These are phyloP conservation scores for Seriola rivoliana DNA, from an alignment of 2,113 vertebrate genomes.

Conservation along the genomic window DNA sequence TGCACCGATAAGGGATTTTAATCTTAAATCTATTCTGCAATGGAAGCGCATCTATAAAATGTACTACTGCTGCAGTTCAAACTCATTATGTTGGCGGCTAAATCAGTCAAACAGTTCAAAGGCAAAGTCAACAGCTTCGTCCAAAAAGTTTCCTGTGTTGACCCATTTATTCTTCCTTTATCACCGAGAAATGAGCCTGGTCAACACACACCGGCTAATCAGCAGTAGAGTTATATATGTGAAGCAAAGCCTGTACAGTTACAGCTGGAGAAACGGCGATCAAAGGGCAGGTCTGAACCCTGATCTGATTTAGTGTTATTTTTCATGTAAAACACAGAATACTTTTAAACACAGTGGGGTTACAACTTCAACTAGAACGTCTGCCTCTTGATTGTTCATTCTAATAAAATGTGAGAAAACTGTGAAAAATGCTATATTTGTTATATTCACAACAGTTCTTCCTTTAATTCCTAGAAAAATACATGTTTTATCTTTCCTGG, in stretches of 20 bases:
- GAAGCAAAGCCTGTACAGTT: slow-evolving; percentile 5
- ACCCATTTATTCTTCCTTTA: slow-evolving; percentile 37
- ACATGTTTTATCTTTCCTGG: slow-evolving; percentile 26
- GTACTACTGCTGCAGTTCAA: neutral
- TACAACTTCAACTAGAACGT: neutral
- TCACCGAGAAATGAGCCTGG: neutral
- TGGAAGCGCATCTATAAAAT: neutral
- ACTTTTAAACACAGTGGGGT: neutral
- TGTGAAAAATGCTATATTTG: neutral
- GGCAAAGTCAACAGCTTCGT: slow-evolving; percentile 43
- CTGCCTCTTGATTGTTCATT: neutral
- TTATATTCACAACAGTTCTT: neutral
- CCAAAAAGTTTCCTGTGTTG: slow-evolving; percentile 23
- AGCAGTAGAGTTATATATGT: neutral
- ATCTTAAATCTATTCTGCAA: neutral
- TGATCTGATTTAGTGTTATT: neutral
- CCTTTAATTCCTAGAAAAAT: neutral
- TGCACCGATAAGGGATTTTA: neutral
- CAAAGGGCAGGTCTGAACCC: slow-evolving; percentile 11
- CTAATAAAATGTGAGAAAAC: neutral
- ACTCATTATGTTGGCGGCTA: neutral
- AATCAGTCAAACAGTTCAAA: slow-evolving; percentile 42
- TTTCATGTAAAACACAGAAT: neutral
- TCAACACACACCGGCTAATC: neutral
- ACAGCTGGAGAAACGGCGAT: neutral